A percentile compares a stretch with the other conserved stretches of the same genome.
phyloP scores from a whole-genome alignment of 2,113 vertebrate genomes.

The Nettapus auritus region DNA sequence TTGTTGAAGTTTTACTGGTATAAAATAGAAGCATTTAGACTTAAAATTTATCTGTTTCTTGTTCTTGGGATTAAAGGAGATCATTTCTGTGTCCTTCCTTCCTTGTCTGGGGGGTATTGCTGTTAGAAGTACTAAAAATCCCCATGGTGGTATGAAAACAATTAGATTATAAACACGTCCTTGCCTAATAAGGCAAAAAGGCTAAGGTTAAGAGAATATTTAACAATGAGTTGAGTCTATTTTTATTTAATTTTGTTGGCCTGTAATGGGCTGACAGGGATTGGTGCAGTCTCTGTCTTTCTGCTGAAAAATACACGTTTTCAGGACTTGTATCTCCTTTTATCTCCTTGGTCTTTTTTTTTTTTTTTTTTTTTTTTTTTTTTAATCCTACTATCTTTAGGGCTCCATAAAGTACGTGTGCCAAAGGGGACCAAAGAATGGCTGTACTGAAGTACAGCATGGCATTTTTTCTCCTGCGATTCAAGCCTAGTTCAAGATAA shows the following conservation, averaged over 20 bases:
- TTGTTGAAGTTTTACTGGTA: neutral
- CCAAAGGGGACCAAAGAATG: neutral
- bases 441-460: neutral
- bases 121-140: neutral
- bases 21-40: neutral
- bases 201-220: neutral
- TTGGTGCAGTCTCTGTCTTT: neutral
- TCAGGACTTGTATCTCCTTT: neutral
- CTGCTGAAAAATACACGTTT: neutral
- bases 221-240: neutral
- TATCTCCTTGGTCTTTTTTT: neutral
- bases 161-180: neutral
- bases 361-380: neutral
- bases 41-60: neutral
- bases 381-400: neutral
- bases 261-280: neutral
- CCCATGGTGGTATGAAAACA: neutral
- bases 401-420: neutral
- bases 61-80: neutral
- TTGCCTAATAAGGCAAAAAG: neutral
- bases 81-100: neutral
- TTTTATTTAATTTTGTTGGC: neutral
- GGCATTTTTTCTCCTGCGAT: neutral
- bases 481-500: slow-evolving; percentile 1
- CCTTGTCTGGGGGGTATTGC: neutral